Evolutionary conservation across 2,797 vertebrate species (phyloP).

Genomic region (Ceyx erithaca): DNA sequence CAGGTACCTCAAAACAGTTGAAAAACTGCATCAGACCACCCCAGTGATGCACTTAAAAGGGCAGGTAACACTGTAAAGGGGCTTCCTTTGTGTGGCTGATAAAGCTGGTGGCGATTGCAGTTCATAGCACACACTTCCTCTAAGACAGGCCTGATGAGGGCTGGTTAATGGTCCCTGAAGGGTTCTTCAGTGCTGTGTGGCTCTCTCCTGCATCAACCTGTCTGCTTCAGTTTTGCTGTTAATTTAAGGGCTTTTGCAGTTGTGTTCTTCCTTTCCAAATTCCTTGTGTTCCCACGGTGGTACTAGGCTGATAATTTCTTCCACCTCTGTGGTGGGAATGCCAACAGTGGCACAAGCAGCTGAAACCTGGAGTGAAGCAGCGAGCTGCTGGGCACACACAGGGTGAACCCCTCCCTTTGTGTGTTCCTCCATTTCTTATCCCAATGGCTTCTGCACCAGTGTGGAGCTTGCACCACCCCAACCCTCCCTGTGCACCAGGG

Average conservation of each 20-base stretch:
- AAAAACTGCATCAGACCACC: neutral
- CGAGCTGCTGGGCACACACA: fast-evolving
- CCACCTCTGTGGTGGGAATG: neutral
- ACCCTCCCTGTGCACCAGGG: neutral
- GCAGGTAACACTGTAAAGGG: neutral
- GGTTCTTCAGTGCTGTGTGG: neutral
- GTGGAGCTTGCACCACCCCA: neutral
- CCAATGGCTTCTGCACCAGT: fast-evolving
- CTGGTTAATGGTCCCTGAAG: neutral
- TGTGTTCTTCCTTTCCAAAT: neutral
- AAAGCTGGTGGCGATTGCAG: neutral
- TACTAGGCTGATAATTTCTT: neutral
- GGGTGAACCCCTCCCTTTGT: neutral
- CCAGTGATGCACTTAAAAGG: neutral
- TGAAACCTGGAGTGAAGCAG: neutral
- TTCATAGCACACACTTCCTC: neutral
- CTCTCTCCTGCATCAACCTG: neutral
- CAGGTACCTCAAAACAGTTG: neutral
- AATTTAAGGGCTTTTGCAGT: neutral
- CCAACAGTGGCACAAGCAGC: fast-evolving
- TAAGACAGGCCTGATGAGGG: neutral
- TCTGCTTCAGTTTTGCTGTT: neutral
- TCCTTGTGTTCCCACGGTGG: fast-evolving
- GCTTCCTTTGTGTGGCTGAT: neutral
- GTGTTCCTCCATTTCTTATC: neutral